Evolutionary conservation across 2,113 vertebrate genomes (phyloP), one percentile per base, ranked within the genome.

Genomic region (Heterocephalus glaber): DNA sequence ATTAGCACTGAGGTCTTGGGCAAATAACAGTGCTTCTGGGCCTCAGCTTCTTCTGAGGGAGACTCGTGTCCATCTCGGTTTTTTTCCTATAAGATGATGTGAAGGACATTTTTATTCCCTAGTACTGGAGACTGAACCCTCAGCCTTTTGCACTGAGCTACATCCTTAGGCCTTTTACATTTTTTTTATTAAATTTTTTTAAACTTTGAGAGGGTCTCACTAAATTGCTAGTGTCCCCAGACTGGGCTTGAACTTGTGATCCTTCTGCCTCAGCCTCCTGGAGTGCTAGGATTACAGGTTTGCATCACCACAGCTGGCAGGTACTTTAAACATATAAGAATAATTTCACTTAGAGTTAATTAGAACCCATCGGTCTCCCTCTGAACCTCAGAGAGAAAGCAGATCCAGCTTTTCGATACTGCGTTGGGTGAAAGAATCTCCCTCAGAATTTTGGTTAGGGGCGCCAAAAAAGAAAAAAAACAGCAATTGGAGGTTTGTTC

Each of bases 341-440:
- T 33, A 65, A 70, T 85, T 86, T 56, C 38, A 44, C 82, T 22
- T 81, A 70, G 85, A 95, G 90, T 92, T 68, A 85, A 82, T 92
- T 83, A 89, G 52, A 93, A 85, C 72, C 61, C 63, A 28, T 89
- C 88, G 4, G 30, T 74, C 58, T 81, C 63, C 49, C 92, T 76
- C 35, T 66, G 70, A 92, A 68, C 41, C 41, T 47, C 54, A 33
- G 68, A 90, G 60, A 79, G 66, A 76, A 65, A 44, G 47, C 49
- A 85, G 60, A 74, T 28, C 44, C 60, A 4, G 28, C 14, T 30
- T 17, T 24, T 89, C 58, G 68, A 95, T 41, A n/a, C 49, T 49
- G 56, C 74, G 93, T 89, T 96, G 89, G 61, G 66, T 92, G 44
- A 83, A 82, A 93, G 65, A 63, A 47, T 35, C 58, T 38, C 8